phyloP scores from a whole-genome alignment of 1,140 invertebrate species.

The Lepidostoma basale region DNA sequence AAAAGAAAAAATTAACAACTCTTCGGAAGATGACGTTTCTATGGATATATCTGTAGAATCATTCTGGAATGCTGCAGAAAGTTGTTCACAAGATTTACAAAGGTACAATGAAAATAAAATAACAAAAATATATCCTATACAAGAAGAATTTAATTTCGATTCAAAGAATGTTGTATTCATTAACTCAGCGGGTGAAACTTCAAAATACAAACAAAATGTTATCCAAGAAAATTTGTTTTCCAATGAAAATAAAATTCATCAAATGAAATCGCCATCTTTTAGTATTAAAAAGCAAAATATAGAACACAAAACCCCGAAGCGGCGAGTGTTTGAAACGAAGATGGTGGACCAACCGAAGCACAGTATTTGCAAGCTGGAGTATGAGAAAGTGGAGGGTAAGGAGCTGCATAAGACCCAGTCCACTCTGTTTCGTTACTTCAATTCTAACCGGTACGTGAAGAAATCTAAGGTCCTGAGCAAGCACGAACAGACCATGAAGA shows the following conservation, averaged over 20 bases:
- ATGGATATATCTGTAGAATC: not conserved
- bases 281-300: not conserved
- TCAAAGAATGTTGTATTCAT: too few relatives aligned
- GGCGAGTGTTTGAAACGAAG: conserved; percentile 10
- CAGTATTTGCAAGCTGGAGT: conserved; percentile 25
- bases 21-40: too few relatives aligned
- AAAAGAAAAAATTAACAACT: conserved; percentile 33
- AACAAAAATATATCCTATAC: not conserved
- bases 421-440: conserved; percentile 41
- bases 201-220: too few relatives aligned
- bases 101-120: not conserved
- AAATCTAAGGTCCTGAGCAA: conserved; percentile 44
- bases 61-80: not conserved
- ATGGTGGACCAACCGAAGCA: not conserved
- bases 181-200: too few relatives aligned
- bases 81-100: not conserved
- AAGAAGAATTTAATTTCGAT: conserved; percentile 16
- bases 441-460: conserved; percentile 55
- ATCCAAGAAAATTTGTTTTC: not conserved
- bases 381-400: conserved; percentile 2
- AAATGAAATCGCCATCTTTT: not conserved
- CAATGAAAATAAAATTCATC: not conserved
- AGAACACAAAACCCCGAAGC: conserved; percentile 5
- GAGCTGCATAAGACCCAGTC: conserved; percentile 6
- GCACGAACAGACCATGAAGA: conserved; percentile 49